Base-by-base conservation (phyloP, 2,113 vertebrate genomes). In the Hippocampus guttulatus region DNA sequence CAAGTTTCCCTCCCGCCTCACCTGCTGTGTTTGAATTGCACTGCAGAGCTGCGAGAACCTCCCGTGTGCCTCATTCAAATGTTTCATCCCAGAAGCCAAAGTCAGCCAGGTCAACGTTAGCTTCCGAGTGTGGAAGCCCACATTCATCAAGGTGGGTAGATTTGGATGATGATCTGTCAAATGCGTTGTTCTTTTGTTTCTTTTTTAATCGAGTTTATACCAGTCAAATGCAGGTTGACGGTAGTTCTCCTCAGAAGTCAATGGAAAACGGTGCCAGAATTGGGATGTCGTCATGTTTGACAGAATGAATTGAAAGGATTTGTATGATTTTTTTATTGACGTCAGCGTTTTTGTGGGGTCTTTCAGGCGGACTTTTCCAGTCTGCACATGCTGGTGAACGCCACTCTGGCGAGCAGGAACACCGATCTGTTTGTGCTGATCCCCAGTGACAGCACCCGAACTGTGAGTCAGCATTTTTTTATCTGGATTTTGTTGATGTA, bases 41-140 rank as follows among this genome's bases (percentile, higher is more conserved):
- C 51, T 7, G 3, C 88, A 98, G 97, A 93, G 90, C 81, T 97
- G 95, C 86, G 86, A 88, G 60, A 81, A 88, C 1, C 86, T 88
- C 43, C 51, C 68, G 8, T 93, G 92, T 75, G 84, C 81, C 1
- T 90, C 89, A 0, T 92, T 98, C 64, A 84, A 33, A 2, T 99
- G 96, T 80, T 77, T 67, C 16, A 80, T 98, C 74, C 76, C 88
- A 0, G 88, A 92, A 16, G 92, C 88, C 9, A 84, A 88, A 0
- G 0, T 73, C 14, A 94, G 90, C 75, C 92, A 95, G 63, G 91
- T 98, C 70, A 97, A 98, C 23, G 70, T 95, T 60, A 96, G 93
- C 0, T 88, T 98, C 79, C 87, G 93, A 83, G 85, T 98, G 70
- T 99, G 96, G 96, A 96, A 95, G 70, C 92, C 93, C 30, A 97